Conservation (phyloP, 1,140 invertebrate genomes). For the Chironomus tepperi region DNA sequence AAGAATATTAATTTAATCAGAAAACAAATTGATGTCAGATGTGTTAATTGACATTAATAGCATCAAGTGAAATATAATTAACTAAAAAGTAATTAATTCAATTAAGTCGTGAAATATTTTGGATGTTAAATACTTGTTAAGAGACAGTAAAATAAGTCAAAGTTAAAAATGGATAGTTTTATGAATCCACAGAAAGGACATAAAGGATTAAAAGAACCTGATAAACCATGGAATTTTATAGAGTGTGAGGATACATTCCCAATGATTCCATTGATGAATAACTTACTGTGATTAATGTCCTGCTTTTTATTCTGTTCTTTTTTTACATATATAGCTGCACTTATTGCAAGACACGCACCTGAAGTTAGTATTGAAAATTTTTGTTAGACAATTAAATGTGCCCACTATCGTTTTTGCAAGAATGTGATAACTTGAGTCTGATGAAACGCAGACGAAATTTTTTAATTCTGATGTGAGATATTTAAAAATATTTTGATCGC, state of each 20-base stretch:
- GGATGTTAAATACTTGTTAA: not conserved
- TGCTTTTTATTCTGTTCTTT: not conserved
- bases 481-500: no score
- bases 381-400: no score
- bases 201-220: not conserved
- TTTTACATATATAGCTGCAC: not conserved
- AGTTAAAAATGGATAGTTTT: slow-evolving; percentile 3
- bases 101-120: not conserved
- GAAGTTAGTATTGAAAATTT: not conserved
- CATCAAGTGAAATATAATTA: not conserved
- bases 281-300: no score
- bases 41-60: not conserved
- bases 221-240: not conserved
- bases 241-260: not conserved
- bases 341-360: not conserved
- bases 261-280: no score
- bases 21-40: not conserved
- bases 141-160: not conserved
- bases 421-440: no score
- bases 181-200: not conserved
- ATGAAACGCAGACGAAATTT: no score
- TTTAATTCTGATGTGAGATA: no score
- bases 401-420: not conserved
- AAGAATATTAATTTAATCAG: not conserved
- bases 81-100: no score